phyloP scores from a whole-genome alignment of 2,888 invertebrate genomes.

The Epistrophella euchroma region DNA sequence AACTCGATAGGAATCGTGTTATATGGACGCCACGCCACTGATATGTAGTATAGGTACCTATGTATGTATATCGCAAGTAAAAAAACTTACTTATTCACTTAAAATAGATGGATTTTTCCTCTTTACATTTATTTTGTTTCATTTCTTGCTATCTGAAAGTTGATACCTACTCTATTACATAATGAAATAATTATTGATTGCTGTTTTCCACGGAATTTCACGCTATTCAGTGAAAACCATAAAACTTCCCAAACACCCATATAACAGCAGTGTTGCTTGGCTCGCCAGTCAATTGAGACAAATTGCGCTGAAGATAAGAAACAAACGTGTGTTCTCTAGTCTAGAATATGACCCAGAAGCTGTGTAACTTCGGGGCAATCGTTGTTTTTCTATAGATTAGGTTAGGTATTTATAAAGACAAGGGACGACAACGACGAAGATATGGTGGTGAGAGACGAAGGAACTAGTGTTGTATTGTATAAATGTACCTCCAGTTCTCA shows the following conservation, averaged over 20 bases:
- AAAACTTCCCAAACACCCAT: conserved; percentile 57
- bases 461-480: neutral
- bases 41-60: no score
- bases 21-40: no score
- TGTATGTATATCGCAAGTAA: no score
- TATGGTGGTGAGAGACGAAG: neutral
- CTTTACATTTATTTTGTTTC: neutral
- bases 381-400: conserved; percentile 59
- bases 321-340: conserved; percentile 55
- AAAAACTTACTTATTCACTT: no score
- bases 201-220: conserved; percentile 46
- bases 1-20: no score
- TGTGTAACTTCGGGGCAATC: conserved; percentile 37
- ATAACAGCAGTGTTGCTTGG: conserved; percentile 36
- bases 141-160: conserved; percentile 14
- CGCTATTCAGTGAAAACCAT: conserved; percentile 59
- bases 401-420: no score
- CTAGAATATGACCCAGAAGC: conserved; percentile 58
- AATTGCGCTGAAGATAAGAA: conserved; percentile 71
- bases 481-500: conserved; percentile 19
- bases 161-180: conserved; percentile 25
- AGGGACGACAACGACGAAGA: neutral
- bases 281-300: conserved; percentile 69
- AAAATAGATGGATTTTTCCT: neutral
- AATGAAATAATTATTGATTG: conserved; percentile 38